phyloP scores from a whole-genome alignment of 2,888 invertebrate genomes.

The Tenthredo notha region DNA sequence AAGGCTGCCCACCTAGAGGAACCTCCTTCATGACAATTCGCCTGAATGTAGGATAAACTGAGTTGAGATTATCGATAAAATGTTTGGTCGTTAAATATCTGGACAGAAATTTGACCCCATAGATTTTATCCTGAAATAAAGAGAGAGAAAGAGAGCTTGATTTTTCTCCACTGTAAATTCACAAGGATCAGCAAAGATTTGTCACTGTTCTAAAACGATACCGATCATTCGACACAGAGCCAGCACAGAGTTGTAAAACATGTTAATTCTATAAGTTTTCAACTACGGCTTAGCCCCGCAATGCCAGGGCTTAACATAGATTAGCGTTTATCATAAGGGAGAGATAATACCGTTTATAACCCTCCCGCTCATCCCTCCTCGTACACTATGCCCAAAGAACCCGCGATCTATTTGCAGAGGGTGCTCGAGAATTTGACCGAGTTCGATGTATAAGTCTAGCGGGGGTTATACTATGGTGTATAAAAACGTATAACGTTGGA shows the following conservation, averaged over 20 bases:
- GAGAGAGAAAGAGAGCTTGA: not conserved
- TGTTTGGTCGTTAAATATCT: not conserved
- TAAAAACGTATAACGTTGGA: not conserved
- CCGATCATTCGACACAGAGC: slow-evolving; percentile 1
- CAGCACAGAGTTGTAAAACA: slow-evolving; percentile 27
- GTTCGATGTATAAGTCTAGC: not conserved
- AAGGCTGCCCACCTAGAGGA: slow-evolving; percentile 31
- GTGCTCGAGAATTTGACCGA: not conserved
- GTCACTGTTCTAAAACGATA: not conserved
- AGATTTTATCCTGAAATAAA: not conserved
- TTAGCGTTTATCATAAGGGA: slow-evolving; percentile 48
- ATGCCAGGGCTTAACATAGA: slow-evolving; percentile 35
- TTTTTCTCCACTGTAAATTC: not conserved
- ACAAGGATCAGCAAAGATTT: not conserved
- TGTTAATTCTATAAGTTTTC: slow-evolving; percentile 50
- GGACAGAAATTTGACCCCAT: not conserved
- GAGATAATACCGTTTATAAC: slow-evolving; percentile 47
- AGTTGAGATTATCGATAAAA: not conserved
- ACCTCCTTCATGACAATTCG: slow-evolving; percentile 22
- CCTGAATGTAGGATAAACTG: not conserved
- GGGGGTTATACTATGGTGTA: not conserved
- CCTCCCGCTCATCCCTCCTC: slow-evolving; percentile 1
- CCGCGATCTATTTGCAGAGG: not conserved
- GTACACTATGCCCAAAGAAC: not conserved
- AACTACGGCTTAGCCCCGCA: slow-evolving; percentile 37